These are phyloP conservation scores for Syncerus caffer DNA, from an alignment of 2,797 vertebrate species.

Conservation along the genomic window DNA sequence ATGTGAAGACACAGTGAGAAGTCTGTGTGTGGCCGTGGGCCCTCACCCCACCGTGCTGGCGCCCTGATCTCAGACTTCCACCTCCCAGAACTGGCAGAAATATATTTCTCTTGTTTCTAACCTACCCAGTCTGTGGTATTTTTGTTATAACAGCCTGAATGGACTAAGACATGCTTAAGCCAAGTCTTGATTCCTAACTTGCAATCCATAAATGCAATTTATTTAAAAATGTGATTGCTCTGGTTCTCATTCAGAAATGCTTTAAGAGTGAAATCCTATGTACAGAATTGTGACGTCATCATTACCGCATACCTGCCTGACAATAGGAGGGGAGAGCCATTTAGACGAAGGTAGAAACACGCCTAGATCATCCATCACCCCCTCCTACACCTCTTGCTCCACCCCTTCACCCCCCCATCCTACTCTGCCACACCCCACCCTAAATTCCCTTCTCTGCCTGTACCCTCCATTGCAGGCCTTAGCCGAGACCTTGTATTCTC, in stretches of 20 bases:
- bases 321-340: neutral
- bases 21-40: neutral
- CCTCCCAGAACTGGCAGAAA: neutral
- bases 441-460: neutral
- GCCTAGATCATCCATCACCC: neutral
- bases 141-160: neutral
- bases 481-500: neutral
- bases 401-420: neutral
- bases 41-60: neutral
- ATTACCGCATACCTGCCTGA: neutral
- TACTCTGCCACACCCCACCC: neutral
- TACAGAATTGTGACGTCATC: neutral
- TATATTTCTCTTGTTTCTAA: neutral
- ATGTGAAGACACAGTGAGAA: neutral
- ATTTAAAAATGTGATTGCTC: neutral
- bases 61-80: neutral
- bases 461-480: neutral
- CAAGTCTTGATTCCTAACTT: neutral
- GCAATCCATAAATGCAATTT: neutral
- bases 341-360: neutral
- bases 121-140: neutral
- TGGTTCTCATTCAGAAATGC: neutral
- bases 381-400: neutral
- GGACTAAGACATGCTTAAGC: neutral
- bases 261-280: neutral